Conservation (phyloP, 2,888 invertebrate genomes). For the Stictocephala bisonia region DNA sequence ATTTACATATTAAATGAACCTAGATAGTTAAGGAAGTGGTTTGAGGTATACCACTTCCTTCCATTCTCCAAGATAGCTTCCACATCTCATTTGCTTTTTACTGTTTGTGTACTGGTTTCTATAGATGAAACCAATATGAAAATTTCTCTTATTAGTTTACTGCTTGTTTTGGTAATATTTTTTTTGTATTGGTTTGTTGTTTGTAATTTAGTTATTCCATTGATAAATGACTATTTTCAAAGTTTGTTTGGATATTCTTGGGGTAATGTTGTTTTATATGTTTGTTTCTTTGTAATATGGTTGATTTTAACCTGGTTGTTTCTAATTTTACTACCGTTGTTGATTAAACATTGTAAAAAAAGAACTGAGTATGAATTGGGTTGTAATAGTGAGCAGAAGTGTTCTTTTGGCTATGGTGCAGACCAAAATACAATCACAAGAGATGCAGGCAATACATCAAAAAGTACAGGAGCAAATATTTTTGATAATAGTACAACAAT, state of each 20-base stretch:
- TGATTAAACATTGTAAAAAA: background rate
- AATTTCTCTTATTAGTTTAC: background rate
- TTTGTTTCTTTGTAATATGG: slow-evolving; percentile 7
- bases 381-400: too few relatives aligned
- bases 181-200: slow-evolving; percentile 4
- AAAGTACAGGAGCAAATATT: too few relatives aligned
- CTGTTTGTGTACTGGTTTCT: too few relatives aligned
- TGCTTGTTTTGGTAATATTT: background rate
- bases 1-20: too few relatives aligned
- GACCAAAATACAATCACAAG: too few relatives aligned
- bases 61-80: too few relatives aligned
- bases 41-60: slow-evolving; percentile 7
- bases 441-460: too few relatives aligned
- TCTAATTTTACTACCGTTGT: background rate
- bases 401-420: too few relatives aligned
- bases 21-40: background rate
- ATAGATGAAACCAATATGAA: too few relatives aligned
- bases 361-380: too few relatives aligned
- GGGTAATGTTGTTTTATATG: background rate
- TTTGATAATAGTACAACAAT: too few relatives aligned
- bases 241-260: background rate
- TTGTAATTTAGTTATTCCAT: background rate
- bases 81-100: too few relatives aligned
- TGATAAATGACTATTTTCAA: background rate
- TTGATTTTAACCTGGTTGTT: background rate